Base-by-base conservation (phyloP, 2,888 invertebrate species). In the Eledona agricola region DNA sequence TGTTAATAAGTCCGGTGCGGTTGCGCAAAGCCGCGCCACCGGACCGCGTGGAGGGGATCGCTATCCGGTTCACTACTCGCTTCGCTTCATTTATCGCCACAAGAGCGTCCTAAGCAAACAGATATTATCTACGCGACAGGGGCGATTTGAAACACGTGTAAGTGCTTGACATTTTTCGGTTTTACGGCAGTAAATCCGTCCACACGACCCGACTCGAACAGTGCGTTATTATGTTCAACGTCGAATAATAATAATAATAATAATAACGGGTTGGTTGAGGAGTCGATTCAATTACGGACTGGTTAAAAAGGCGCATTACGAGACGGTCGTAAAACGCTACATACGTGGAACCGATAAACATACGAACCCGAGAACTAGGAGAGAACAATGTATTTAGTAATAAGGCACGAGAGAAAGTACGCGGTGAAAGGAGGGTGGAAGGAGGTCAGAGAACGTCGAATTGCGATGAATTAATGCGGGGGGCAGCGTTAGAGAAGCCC, bases 341-440 rank as follows among this genome's bases (percentile, higher is more conserved):
- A 4, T 7, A 32, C 7, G 15, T 13, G 20, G 13, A 13, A 29
- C 15, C 32, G 15, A 22, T 23, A 37, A 47, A 37, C 35, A 13
- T 13, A 31, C 17, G n/a, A 22, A 6, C 12, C 7, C 9, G 28
- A 19, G 47, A 46, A 26, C 17, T 47, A 29, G 22, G 12, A 50
- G 43, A 42, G 42, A 40, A 51, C 51, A 51, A 51, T 51, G 42
- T 25, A 28, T 51, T 51, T 51, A 51, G 51, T 53, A 58, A 59
- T 59, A 63, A 59, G 51, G 57, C 57, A 57, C 58, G 56, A 58
- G 66, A 65, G 66, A 66, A 66, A 66, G 66, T 66, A 57, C 50
- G 49, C 46, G 56, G 65, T 59, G 62, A 63, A 60, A 64, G 61
- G 59, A 59, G 60, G 60, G 59, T 58, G 57, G 61, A 65, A 62